Percentiles rank a stretch among this genome's conserved stretches.
These are phyloP conservation scores for Hypsibius dujardini DNA, from an alignment of 1,140 invertebrate genomes.

Conservation along the genomic window DNA sequence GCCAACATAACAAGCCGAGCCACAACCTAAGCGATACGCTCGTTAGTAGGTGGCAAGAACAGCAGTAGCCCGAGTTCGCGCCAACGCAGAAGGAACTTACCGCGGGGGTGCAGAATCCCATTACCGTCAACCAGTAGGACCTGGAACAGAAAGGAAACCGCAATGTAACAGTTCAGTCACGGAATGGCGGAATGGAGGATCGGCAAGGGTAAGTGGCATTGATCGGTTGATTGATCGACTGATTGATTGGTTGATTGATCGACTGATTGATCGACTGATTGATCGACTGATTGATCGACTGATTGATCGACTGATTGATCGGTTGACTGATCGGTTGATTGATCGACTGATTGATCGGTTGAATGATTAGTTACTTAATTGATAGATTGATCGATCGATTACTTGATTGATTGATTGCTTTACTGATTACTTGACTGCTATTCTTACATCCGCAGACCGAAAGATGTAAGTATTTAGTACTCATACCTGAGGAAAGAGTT, in stretches of 20 bases:
- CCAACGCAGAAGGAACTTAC: background rate
- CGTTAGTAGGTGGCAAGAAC: background rate
- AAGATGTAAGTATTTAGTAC: background rate
- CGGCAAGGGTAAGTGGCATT: background rate
- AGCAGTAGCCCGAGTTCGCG: background rate
- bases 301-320: no score
- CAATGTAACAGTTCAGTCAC: background rate
- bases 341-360: background rate
- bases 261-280: no score
- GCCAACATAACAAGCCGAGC: slow-evolving; percentile 7
- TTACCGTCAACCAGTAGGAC: slow-evolving; percentile 11
- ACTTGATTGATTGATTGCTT: no score
- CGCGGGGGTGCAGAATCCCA: background rate
- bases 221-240: no score
- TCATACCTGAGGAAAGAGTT: background rate
- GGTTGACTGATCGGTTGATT: no score
- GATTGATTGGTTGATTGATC: no score
- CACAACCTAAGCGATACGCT: background rate
- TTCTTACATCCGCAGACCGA: no score
- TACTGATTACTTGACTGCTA: no score
- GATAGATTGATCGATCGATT: background rate
- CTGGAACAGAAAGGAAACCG: background rate
- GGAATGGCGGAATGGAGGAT: background rate
- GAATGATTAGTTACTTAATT: slow-evolving; percentile 1
- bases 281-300: no score